Evolutionary conservation across 2,797 vertebrate species (phyloP).

Genomic region (Dendrocincla tyrannina): DNA sequence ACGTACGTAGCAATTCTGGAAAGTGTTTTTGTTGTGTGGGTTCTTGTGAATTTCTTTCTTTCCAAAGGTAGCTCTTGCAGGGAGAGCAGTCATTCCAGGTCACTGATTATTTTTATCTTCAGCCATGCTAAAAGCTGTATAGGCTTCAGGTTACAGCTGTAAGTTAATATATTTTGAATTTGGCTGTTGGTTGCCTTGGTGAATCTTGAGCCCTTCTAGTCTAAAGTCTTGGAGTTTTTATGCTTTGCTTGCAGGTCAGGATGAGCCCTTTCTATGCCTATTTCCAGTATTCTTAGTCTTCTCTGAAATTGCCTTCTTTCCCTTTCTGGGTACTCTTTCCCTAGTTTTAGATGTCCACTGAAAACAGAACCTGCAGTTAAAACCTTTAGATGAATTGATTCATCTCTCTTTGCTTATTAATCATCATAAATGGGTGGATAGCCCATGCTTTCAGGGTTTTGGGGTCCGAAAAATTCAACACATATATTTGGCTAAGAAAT

Average conservation of each 20-base stretch:
- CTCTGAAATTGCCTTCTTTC: background rate
- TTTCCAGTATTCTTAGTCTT: background rate
- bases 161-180: conserved; percentile 43
- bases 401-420: background rate
- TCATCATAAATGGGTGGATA: background rate
- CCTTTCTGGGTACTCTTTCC: background rate
- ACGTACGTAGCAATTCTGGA: background rate
- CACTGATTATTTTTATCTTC: conserved; percentile 30
- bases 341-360: background rate
- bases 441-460: background rate
- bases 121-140: background rate
- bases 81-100: conserved; percentile 16
- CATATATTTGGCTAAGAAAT: background rate
- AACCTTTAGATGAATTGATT: background rate
- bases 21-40: background rate
- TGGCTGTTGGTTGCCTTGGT: background rate
- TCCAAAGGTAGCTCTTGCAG: background rate
- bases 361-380: background rate
- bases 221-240: background rate
- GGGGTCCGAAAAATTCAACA: background rate
- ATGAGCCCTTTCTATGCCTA: background rate
- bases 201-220: background rate
- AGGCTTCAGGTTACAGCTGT: conserved; percentile 14
- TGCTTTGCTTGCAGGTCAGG: background rate
- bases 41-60: background rate